Conservation (phyloP, 1,140 invertebrate species). For the Calephelis nemesis region DNA sequence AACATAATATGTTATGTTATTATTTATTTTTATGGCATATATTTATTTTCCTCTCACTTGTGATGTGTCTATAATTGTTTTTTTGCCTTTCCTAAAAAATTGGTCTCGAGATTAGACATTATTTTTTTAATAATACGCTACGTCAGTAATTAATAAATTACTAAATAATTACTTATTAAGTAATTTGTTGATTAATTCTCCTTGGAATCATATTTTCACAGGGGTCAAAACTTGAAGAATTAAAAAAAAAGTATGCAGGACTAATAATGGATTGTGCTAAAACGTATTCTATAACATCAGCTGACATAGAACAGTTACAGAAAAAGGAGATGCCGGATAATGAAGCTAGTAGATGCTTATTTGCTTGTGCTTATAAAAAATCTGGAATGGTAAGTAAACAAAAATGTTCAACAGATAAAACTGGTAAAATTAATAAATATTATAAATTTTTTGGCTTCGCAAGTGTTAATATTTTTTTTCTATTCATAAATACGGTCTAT, state of each 20-base stretch:
- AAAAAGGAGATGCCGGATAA: constrained; percentile 45
- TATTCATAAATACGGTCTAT: no score
- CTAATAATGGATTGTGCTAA: constrained; percentile 45
- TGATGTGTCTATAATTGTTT: no score
- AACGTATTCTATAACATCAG: constrained; percentile 37
- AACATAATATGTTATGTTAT: no score
- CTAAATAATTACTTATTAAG: no score
- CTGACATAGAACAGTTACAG: constrained; percentile 45
- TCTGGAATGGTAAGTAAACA: constrained; percentile 55
- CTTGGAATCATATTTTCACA: constrained; percentile 22
- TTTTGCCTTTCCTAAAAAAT: no score
- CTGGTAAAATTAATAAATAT: neutral
- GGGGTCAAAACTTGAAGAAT: constrained; percentile 39
- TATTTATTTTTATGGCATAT: no score
- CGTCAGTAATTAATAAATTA: no score
- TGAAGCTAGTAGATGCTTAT: constrained; percentile 49
- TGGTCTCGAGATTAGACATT: no score
- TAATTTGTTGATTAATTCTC: neutral
- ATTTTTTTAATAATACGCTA: no score
- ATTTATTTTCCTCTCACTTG: no score
- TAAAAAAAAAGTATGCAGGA: constrained; percentile 46
- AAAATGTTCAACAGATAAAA: neutral
- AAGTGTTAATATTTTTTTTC: neutral
- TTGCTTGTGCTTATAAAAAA: constrained; percentile 63
- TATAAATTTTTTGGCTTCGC: neutral